These are phyloP conservation scores for Alfaro cultratus DNA, from an alignment of 2,797 vertebrate genomes.

Conservation along the genomic window DNA sequence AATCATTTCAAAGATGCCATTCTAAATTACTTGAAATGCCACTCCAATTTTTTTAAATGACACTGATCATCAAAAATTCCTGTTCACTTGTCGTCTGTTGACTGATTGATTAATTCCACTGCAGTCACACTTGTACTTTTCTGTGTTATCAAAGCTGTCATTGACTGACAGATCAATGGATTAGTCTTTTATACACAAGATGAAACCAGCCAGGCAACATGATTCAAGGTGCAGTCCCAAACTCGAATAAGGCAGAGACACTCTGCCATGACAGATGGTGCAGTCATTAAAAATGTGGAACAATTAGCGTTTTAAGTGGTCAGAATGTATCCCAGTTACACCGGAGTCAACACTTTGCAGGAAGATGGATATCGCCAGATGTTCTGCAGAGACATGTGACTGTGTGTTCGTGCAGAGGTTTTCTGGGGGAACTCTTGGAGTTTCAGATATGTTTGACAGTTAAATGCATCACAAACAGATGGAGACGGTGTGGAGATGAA, in stretches of 20 bases:
- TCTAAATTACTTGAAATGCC: not conserved
- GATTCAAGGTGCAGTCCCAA: not conserved
- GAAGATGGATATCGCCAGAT: constrained; percentile 23
- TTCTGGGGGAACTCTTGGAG: not conserved
- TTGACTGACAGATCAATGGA: constrained; percentile 11
- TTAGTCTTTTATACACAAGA: not conserved
- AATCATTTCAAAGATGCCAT: not conserved
- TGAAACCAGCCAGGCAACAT: not conserved
- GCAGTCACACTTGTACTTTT: not conserved
- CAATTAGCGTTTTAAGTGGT: constrained; percentile 30
- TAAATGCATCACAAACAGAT: not conserved
- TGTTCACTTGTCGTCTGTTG: not conserved
- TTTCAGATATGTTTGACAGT: not conserved
- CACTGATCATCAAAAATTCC: not conserved
- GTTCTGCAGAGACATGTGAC: not conserved
- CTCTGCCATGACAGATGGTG: constrained; percentile 27
- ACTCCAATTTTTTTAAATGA: not conserved
- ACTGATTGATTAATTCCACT: not conserved
- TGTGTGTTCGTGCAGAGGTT: not conserved
- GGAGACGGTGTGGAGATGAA: not conserved
- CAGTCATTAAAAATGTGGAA: constrained; percentile 24
- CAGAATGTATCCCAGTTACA: constrained; percentile 10
- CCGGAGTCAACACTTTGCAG: constrained; percentile 15
- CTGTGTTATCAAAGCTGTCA: constrained; percentile 2
- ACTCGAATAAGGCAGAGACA: constrained; percentile 4